phyloP scores from a whole-genome alignment of 2,113 vertebrate species.

The Zingel zingel region DNA sequence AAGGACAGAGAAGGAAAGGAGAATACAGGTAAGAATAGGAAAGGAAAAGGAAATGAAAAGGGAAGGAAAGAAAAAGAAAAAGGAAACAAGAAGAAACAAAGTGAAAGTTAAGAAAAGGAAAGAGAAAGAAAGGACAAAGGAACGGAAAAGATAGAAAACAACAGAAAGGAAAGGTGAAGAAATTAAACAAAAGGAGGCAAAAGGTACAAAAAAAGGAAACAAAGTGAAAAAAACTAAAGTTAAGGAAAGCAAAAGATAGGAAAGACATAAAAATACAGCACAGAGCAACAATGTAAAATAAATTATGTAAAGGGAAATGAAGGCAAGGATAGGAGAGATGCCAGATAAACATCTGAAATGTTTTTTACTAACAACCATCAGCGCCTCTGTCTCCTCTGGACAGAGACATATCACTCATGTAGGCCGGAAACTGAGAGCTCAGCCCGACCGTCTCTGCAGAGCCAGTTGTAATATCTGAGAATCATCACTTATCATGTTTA shows the following conservation, averaged over 20 bases:
- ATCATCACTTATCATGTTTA: constrained; percentile 66
- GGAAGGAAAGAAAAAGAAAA: background rate
- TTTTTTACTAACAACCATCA: constrained; percentile 54
- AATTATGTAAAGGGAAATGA: constrained; percentile 34
- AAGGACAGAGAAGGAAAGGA: background rate
- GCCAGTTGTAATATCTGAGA: constrained; percentile 47
- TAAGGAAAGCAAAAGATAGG: background rate
- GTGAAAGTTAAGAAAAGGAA: too few relatives aligned
- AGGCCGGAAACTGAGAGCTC: constrained; percentile 31
- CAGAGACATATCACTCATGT: constrained; percentile 46
- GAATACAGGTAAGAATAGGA: too few relatives aligned
- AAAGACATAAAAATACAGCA: background rate
- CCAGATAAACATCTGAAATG: constrained; percentile 35
- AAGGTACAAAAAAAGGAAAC: background rate
- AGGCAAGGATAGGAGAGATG: constrained; percentile 27
- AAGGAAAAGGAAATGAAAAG: background rate
- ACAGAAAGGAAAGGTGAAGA: background rate
- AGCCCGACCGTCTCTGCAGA: constrained; percentile 44
- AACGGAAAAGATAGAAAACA: background rate
- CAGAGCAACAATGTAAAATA: constrained; percentile 6
- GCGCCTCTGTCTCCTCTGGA: constrained; percentile 39
- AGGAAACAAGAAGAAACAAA: background rate
- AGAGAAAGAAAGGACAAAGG: background rate
- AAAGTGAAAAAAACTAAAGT: background rate
- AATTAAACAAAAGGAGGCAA: background rate